Base-by-base conservation (phyloP, 2,888 invertebrate species). In the Gymnocheta viridis region DNA sequence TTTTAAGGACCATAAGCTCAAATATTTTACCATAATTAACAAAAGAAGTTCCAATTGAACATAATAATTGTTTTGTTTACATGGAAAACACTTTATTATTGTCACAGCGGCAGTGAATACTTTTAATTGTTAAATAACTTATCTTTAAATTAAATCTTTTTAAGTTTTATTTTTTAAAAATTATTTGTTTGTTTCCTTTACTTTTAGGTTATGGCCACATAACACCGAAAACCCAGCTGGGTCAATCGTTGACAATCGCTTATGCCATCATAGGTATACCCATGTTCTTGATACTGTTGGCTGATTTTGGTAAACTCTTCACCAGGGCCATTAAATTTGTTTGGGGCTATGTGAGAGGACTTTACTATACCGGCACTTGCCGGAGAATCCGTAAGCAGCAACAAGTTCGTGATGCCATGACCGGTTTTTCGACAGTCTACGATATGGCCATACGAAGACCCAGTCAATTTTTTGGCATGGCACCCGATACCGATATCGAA, bases 261-360 rank as follows among this genome's bases (percentile, higher is more conserved):
- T 99, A 99, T 91, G 97, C 99, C 32, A 95, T 97, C 84, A 95
- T 99, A 85, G 99, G 99, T 12, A 99, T 99, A 88, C 99, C 99
- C 0, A 93, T 99, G 88, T 98, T 99, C 92, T 93, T 99, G 87
- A 97, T 99, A 77, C 95, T 98, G 17, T 92, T 99, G 86, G 98
- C 98, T 47, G 98, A 98, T 93, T 96, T 99, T 90, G 99, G 99
- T 86, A 98, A 98, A 93, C 93, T 97, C 10, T 96, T 99, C 90
- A 98, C 98, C 0, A 94, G 97, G 86, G 94, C 95, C 84, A 96
- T 98, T 85, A 98, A 98, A 92, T 97, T 96, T 91, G 93, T 97
- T 27, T 98, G 98, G 97, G 95, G 96, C 0, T 97, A 95, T 89
- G 96, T 97, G 14, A 92, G 97, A 69, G 93, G 97, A 82, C 92